Conservation (phyloP, 2,888 invertebrate species). For the Chesias legatella region DNA sequence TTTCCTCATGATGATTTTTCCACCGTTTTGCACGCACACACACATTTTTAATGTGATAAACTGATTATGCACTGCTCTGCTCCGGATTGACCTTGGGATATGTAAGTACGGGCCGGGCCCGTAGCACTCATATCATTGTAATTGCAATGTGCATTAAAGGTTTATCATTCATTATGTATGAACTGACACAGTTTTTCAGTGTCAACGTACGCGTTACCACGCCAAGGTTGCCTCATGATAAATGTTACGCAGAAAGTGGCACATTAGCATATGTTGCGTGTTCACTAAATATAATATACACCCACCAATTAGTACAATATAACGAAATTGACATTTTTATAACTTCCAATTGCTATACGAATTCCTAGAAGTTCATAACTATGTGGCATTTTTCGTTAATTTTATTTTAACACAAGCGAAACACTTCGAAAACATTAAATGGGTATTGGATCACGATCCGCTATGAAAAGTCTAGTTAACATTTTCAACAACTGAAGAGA, state of each 20-base stretch:
- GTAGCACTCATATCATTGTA: no score
- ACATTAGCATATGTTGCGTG: slow-evolving; percentile 3
- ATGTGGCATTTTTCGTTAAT: no score
- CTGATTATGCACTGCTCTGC: no score
- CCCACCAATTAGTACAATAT: slow-evolving; percentile 9
- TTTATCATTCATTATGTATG: slow-evolving; percentile 5
- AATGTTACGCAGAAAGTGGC: slow-evolving; percentile 14
- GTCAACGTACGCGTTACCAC: slow-evolving; percentile 30
- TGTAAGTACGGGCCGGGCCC: no score
- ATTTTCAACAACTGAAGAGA: no score
- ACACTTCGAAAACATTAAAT: no score
- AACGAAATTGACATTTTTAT: slow-evolving; percentile 8
- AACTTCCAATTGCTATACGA: slow-evolving; percentile 4
- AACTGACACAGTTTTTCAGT: slow-evolving; percentile 19
- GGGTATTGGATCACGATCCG: no score
- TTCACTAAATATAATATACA: slow-evolving; percentile 6
- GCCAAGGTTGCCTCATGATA: slow-evolving; percentile 29
- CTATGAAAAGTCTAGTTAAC: no score
- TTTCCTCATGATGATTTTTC: no score
- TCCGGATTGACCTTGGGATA: no score
- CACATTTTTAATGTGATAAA: no score
- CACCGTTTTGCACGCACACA: no score
- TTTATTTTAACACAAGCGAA: slow-evolving; percentile 2
- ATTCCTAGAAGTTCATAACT: neutral
- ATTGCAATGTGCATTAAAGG: neutral